Evolutionary conservation across 2,888 invertebrate species (phyloP).

Genomic region (Eupithecia centaureata): DNA sequence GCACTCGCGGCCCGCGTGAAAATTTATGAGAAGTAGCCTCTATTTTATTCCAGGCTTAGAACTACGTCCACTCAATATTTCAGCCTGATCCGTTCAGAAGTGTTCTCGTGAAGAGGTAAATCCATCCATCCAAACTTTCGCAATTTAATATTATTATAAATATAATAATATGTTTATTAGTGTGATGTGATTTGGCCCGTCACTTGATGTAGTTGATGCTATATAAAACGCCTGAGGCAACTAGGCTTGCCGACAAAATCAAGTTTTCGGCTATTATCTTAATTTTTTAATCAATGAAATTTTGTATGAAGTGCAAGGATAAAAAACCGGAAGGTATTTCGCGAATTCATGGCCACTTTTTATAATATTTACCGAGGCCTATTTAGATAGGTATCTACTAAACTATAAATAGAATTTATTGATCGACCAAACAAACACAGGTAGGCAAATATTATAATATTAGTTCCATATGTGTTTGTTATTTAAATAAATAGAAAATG

Average conservation of each 20-base stretch:
- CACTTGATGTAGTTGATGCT: too few species aligned
- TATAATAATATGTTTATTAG: too few species aligned
- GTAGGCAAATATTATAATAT: not conserved
- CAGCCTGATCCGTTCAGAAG: too few species aligned
- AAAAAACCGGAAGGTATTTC: constrained; percentile 1
- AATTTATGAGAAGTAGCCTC: too few species aligned
- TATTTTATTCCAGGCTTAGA: too few species aligned
- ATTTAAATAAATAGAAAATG: too few species aligned
- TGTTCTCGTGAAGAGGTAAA: too few species aligned
- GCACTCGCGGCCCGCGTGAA: too few species aligned
- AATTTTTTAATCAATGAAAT: not conserved
- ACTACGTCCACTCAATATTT: too few species aligned
- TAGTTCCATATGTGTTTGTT: not conserved
- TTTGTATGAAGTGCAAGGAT: not conserved
- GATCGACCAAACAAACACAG: not conserved
- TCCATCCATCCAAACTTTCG: too few species aligned
- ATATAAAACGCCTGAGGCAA: not conserved
- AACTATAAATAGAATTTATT: not conserved
- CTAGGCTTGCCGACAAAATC: not conserved
- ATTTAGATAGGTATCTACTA: not conserved
- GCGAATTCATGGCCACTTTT: not conserved
- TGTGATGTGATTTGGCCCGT: too few species aligned
- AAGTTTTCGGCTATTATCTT: not conserved
- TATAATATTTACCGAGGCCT: not conserved
- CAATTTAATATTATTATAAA: too few species aligned